Evolutionary conservation across 1,140 invertebrate species (phyloP).

Genomic region (Bacillus rossius): DNA sequence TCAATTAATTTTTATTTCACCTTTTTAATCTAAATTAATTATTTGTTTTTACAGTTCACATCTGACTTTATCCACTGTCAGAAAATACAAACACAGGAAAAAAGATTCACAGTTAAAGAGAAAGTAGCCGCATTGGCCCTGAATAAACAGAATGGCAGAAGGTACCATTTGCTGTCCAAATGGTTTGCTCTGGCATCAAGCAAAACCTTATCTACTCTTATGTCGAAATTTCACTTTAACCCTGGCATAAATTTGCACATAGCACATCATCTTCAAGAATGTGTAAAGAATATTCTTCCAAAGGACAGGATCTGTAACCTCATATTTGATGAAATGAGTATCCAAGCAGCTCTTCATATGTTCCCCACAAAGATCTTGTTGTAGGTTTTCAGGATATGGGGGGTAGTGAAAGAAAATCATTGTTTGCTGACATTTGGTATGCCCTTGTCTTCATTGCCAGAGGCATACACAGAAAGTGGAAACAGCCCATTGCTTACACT

Average conservation of each 20-base stretch:
- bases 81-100: no score
- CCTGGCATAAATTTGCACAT: constrained; percentile 29
- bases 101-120: no score
- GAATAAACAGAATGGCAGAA: constrained; percentile 6
- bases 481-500: constrained; percentile 31
- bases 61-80: no score
- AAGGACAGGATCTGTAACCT: constrained; percentile 29
- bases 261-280: constrained; percentile 25
- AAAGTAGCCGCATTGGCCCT: no score
- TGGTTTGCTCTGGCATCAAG: constrained; percentile 21
- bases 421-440: constrained; percentile 32
- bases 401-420: constrained; percentile 12
- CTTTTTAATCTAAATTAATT: no score
- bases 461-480: constrained; percentile 29
- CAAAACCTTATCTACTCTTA: constrained; percentile 14
- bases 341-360: constrained; percentile 30
- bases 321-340: constrained; percentile 36
- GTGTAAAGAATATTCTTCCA: constrained; percentile 20
- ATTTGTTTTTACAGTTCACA: no score
- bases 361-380: constrained; percentile 23
- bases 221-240: constrained; percentile 20
- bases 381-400: no score
- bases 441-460: constrained; percentile 33
- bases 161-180: constrained; percentile 16
- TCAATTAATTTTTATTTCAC: no score